Conservation (phyloP, 2,888 invertebrate species). For the Malachius bipustulatus region DNA sequence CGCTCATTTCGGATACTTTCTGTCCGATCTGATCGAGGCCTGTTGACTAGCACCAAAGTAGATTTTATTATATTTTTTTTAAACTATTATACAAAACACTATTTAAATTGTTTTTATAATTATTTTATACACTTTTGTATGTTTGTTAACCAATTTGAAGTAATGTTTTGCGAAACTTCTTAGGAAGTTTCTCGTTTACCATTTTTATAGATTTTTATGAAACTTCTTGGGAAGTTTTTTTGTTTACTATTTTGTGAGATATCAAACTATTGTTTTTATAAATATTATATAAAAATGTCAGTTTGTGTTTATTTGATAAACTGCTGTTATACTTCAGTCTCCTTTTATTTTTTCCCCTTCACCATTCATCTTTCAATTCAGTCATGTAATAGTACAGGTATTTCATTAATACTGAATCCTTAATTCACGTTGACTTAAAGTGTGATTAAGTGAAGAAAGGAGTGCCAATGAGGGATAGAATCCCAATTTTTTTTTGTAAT, state of each 20-base stretch:
- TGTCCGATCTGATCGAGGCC: conserved; percentile 29
- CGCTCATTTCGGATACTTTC: conserved; percentile 32
- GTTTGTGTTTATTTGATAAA: conserved; percentile 39
- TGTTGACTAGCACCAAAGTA: conserved; percentile 37
- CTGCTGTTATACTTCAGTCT: conserved; percentile 35
- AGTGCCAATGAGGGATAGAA: no score
- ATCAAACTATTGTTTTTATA: conserved; percentile 41
- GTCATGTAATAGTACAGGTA: no score
- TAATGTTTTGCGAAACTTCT: conserved; percentile 28
- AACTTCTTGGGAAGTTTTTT: conserved; percentile 33
- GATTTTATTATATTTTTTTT: conserved; percentile 33
- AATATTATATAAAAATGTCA: conserved; percentile 38
- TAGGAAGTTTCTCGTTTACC: conserved; percentile 33
- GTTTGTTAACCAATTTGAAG: conserved; percentile 37
- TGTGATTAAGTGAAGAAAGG: no score
- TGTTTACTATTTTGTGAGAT: conserved; percentile 39
- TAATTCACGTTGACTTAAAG: no score
- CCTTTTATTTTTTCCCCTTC: conserved; percentile 14
- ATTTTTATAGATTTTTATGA: conserved; percentile 32
- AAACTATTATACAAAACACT: conserved; percentile 31
- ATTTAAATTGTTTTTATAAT: conserved; percentile 38
- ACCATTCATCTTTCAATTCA: not conserved
- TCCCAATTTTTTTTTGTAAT: no score
- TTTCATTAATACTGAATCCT: no score
- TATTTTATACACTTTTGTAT: conserved; percentile 39